These are phyloP conservation scores for Anolis sagrei DNA, from an alignment of 2,113 vertebrate species.

Conservation along the genomic window DNA sequence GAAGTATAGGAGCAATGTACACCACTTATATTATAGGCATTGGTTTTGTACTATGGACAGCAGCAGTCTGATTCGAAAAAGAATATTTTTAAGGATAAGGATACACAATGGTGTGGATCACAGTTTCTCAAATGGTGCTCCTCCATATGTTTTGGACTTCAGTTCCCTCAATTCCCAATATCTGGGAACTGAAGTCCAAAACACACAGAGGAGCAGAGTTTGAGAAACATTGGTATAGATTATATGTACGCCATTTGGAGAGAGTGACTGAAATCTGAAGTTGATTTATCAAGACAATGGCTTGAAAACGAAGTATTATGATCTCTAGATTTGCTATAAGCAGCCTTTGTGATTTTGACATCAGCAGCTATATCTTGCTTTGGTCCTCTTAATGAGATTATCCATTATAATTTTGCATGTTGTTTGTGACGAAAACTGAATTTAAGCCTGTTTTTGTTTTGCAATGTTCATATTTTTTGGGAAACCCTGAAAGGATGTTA, in stretches of 20 bases:
- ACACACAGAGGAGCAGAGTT: too few species aligned
- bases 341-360: background rate
- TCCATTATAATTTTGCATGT: background rate
- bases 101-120: too few species aligned
- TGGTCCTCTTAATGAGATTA: background rate
- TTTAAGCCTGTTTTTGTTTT: too few species aligned
- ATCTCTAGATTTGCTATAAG: background rate
- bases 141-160: too few species aligned
- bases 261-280: background rate
- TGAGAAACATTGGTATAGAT: too few species aligned
- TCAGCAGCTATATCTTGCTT: background rate
- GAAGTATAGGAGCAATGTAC: background rate
- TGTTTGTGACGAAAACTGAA: background rate
- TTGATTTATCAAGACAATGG: background rate
- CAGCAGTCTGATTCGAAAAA: background rate
- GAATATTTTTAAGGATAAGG: too few species aligned
- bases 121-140: too few species aligned
- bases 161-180: too few species aligned
- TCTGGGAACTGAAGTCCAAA: too few species aligned
- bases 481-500: too few species aligned
- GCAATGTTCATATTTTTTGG: too few species aligned
- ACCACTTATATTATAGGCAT: background rate
- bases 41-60: background rate
- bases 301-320: background rate
- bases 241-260: background rate